A percentile compares a stretch with the other conserved stretches of the same genome.
Evolutionary conservation across 2,888 invertebrate genomes (phyloP).

Genomic region (Lagria hirta): DNA sequence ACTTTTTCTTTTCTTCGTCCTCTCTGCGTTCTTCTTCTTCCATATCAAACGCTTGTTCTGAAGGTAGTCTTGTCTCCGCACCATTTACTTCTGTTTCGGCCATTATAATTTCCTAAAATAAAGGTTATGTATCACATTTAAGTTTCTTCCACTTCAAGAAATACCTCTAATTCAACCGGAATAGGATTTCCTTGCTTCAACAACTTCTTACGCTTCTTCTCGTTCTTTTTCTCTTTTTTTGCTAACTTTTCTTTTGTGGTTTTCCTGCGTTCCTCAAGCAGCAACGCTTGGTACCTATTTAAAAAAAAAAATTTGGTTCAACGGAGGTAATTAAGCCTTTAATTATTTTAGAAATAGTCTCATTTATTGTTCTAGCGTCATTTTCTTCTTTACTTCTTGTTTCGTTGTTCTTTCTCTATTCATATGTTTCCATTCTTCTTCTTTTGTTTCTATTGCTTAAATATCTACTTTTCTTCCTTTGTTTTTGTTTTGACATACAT

Average conservation of each 20-base stretch:
- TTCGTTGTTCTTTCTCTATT: no score
- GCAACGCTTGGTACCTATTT: conserved; percentile 64
- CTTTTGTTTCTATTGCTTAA: no score
- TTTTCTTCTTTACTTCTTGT: no score
- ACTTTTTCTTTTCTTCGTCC: conserved; percentile 70
- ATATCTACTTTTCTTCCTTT: no score
- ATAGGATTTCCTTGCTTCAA: conserved; percentile 52
- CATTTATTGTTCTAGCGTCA: no score
- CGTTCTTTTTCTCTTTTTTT: conserved; percentile 71
- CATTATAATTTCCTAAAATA: conserved; percentile 39
- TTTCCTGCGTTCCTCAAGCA: conserved; percentile 69
- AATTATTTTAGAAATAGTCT: no score
- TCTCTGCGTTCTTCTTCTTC: conserved; percentile 66
- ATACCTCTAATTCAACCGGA: conserved; percentile 46
- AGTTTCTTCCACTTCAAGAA: no score
- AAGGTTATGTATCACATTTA: neutral
- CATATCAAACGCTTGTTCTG: conserved; percentile 59
- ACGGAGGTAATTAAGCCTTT: no score
- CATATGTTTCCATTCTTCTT: no score
- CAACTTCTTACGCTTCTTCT: conserved; percentile 67
- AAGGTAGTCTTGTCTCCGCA: conserved; percentile 53
- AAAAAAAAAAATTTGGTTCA: no score
- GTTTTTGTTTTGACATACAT: no score
- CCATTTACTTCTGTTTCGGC: conserved; percentile 48
- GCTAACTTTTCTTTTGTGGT: conserved; percentile 72